phyloP scores from a whole-genome alignment of 2,797 vertebrate species.

The Allobates femoralis region DNA sequence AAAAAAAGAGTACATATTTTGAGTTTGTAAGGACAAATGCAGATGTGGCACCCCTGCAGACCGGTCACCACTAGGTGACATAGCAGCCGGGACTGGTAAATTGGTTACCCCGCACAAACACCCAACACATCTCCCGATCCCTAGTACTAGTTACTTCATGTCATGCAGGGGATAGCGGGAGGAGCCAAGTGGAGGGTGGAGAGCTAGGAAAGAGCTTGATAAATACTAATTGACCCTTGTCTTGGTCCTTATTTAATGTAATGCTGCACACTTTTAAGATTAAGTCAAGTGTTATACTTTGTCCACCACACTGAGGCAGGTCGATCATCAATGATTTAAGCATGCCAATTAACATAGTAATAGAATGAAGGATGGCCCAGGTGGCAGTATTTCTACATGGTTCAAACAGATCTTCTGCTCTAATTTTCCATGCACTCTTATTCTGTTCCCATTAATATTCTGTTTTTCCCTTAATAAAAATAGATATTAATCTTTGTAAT shows the following conservation, averaged over 20 bases:
- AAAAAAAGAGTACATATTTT: no score
- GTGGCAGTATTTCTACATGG: constrained; percentile 4
- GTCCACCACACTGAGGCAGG: not conserved
- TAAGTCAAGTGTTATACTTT: not conserved
- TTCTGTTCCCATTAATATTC: constrained; percentile 10
- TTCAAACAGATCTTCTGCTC: not conserved
- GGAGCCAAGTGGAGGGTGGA: no score
- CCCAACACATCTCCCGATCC: no score
- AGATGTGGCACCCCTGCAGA: no score
- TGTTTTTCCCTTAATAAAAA: constrained; percentile 30
- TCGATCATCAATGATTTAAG: not conserved
- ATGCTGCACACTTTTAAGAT: not conserved
- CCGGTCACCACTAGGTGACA: no score
- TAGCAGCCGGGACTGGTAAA: no score
- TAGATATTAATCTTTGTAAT: constrained; percentile 51
- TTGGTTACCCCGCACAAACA: no score
- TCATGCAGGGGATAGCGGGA: no score
- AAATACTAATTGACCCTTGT: no score
- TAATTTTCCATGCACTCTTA: not conserved
- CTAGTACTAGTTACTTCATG: no score
- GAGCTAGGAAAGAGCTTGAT: no score
- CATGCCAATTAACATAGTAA: not conserved
- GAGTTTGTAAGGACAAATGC: no score
- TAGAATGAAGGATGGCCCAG: not conserved
- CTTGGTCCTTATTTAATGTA: not conserved